Percentiles rank a stretch among this genome's conserved stretches.
These are phyloP conservation scores for Galendromus occidentalis DNA, from an alignment of 1,140 invertebrate species.

Conservation along the genomic window DNA sequence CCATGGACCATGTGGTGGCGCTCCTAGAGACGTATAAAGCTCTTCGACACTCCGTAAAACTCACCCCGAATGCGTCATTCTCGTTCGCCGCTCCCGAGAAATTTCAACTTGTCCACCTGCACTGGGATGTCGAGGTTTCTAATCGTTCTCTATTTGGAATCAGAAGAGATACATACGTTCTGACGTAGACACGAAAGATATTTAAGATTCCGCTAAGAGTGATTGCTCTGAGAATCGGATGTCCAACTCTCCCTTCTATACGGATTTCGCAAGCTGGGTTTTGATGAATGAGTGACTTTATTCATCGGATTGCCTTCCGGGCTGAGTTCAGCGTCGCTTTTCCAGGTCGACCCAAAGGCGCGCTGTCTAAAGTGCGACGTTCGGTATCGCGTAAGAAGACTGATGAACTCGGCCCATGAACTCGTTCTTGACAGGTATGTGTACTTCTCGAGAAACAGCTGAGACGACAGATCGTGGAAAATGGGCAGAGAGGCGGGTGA, in stretches of 20 bases:
- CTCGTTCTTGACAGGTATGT: not conserved
- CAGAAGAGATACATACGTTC: not conserved
- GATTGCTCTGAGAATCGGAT: not conserved
- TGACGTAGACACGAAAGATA: not conserved
- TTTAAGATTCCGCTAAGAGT: not conserved
- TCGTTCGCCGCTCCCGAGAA: slow-evolving; percentile 1
- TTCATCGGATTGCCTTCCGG: not conserved
- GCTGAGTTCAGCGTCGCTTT: not conserved
- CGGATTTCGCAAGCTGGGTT: not conserved
- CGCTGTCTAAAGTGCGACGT: not conserved
- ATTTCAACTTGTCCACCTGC: not conserved
- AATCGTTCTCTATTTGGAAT: not conserved
- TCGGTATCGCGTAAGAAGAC: not conserved
- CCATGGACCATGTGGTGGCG: not conserved
- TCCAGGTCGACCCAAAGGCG: not conserved
- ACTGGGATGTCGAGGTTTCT: slow-evolving; percentile 1
- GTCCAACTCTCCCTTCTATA: not conserved
- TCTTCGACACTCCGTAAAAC: not conserved
- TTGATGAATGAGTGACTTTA: not conserved
- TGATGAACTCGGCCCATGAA: slow-evolving; percentile 1
- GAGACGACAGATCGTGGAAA: not conserved
- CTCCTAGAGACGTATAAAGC: not conserved
- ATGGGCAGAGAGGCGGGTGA: too few species aligned
- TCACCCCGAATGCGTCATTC: slow-evolving; percentile 1
- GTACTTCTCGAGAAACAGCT: not conserved